Percentiles rank a stretch among this genome's conserved stretches.
phyloP scores from a whole-genome alignment of 2,888 invertebrate species.

The Steinernema carpocapsae region DNA sequence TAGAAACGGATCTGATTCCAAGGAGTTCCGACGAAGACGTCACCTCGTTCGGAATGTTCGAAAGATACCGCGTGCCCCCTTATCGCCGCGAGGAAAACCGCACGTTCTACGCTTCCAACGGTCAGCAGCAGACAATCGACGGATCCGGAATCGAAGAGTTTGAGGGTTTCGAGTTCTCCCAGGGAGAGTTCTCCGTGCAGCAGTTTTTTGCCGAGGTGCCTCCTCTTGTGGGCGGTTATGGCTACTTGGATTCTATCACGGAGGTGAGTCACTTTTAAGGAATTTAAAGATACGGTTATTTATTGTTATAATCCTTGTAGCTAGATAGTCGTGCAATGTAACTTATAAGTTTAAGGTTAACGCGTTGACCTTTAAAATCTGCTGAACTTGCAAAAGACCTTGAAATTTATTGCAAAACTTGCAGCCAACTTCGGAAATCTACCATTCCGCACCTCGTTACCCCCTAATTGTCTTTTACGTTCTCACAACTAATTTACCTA shows the following conservation, averaged over 20 bases:
- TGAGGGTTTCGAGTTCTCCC: slow-evolving; percentile 15
- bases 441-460: too few relatives aligned
- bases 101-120: neutral
- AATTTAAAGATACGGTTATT: too few relatives aligned
- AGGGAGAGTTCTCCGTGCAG: neutral
- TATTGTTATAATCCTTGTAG: neutral
- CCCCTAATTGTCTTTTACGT: too few relatives aligned
- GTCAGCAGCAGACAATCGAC: neutral
- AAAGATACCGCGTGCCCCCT: slow-evolving; percentile 23
- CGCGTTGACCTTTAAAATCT: slow-evolving; percentile 24
- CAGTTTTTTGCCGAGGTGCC: slow-evolving; percentile 16
- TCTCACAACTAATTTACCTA: too few relatives aligned
- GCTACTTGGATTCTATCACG: slow-evolving; percentile 37
- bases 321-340: too few relatives aligned
- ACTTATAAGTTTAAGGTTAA: too few relatives aligned
- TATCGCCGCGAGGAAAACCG: slow-evolving; percentile 23
- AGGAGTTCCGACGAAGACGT: neutral
- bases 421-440: too few relatives aligned
- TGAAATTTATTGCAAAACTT: too few relatives aligned
- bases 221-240: neutral
- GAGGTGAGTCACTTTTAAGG: slow-evolving; percentile 21
- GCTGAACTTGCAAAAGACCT: too few relatives aligned
- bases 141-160: neutral
- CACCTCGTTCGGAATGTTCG: slow-evolving; percentile 26
- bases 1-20: slow-evolving; percentile 5